These are phyloP conservation scores for Cygnus olor DNA, from an alignment of 2,797 vertebrate species.

Conservation along the genomic window DNA sequence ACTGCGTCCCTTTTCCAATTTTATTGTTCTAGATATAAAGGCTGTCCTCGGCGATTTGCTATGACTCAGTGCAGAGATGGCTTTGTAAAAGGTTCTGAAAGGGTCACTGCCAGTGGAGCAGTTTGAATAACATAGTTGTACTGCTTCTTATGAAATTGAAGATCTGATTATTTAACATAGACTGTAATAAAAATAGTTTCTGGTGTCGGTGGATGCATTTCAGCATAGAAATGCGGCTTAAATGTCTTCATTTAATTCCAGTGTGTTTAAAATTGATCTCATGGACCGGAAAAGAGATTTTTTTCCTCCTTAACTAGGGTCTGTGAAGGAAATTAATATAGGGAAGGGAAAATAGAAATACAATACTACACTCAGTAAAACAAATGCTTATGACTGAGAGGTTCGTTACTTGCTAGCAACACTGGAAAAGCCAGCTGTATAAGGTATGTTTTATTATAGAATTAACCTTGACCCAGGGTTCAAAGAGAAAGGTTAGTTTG, in stretches of 20 bases:
- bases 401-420: slow-evolving; percentile 37
- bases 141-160: slow-evolving; percentile 18
- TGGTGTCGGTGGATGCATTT: not conserved
- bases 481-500: slow-evolving; percentile 79
- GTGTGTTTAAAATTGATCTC: slow-evolving; percentile 79
- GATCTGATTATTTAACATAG: slow-evolving; percentile 37
- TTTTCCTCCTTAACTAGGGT: slow-evolving; percentile 66
- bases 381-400: slow-evolving; percentile 55
- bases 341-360: slow-evolving; percentile 74
- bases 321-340: slow-evolving; percentile 77
- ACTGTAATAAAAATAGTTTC: slow-evolving; percentile 52
- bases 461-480: slow-evolving; percentile 82
- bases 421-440: slow-evolving; percentile 71
- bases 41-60: not conserved
- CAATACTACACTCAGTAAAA: slow-evolving; percentile 60
- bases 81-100: not conserved
- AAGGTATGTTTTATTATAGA: slow-evolving; percentile 79
- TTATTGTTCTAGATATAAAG: not conserved
- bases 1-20: not conserved
- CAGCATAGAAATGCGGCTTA: slow-evolving; percentile 51
- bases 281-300: slow-evolving; percentile 72
- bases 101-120: not conserved
- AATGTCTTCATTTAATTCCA: slow-evolving; percentile 74
- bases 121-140: not conserved
- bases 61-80: not conserved